A percentile compares a stretch with the other conserved stretches of the same genome.
phyloP scores from a whole-genome alignment of 2,113 vertebrate genomes.

The Scolopax mira region DNA sequence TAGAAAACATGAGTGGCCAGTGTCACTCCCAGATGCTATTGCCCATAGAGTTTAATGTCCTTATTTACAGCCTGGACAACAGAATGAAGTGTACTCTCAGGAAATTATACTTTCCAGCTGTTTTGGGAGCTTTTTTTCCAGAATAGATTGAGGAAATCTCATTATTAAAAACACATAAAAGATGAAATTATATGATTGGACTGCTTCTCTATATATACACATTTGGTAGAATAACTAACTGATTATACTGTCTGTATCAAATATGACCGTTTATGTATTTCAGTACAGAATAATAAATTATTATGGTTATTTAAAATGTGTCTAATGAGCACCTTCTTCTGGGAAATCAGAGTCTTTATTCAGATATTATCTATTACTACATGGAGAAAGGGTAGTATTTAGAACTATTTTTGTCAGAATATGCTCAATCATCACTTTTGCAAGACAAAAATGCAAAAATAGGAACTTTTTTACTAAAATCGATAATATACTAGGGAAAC shows the following conservation, averaged over 20 bases:
- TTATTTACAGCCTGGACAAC: background rate
- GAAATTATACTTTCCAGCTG: background rate
- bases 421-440: background rate
- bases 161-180: background rate
- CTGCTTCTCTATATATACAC: background rate
- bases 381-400: background rate
- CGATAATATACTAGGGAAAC: background rate
- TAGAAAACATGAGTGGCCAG: background rate
- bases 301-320: background rate
- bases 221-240: background rate
- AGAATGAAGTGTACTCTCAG: background rate
- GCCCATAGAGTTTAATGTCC: background rate
- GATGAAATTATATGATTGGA: background rate
- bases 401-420: background rate
- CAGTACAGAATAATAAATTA: background rate
- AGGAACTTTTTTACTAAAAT: background rate
- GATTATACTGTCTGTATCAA: background rate
- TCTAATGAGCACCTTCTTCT: background rate
- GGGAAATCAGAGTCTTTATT: background rate
- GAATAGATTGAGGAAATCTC: background rate
- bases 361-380: background rate
- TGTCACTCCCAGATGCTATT: background rate
- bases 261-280: background rate
- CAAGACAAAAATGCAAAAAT: background rate
- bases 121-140: background rate